Conservation (phyloP, 1,140 invertebrate species). For the Mya arenaria region DNA sequence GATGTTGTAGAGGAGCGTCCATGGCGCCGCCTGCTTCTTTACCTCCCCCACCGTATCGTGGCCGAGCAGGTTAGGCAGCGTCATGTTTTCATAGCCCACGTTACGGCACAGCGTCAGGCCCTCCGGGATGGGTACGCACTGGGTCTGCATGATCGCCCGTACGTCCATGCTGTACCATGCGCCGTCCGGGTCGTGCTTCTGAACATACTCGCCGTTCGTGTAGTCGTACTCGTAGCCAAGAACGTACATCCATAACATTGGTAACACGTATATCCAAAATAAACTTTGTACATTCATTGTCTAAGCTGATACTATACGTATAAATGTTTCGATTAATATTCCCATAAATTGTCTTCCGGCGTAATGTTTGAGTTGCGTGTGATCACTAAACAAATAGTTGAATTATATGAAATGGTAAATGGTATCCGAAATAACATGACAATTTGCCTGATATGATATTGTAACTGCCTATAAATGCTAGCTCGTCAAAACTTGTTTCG, state of each 20-base stretch:
- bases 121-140: slow-evolving; percentile 85
- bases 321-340: too few relatives aligned
- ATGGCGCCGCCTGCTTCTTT: slow-evolving; percentile 84
- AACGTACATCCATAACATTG: not conserved
- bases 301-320: too few relatives aligned
- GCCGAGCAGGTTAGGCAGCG: slow-evolving; percentile 86
- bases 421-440: too few relatives aligned
- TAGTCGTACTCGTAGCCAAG: slow-evolving; percentile 35
- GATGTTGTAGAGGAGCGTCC: slow-evolving; percentile 85
- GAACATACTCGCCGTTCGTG: slow-evolving; percentile 20
- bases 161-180: slow-evolving; percentile 34
- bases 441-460: too few relatives aligned
- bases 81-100: slow-evolving; percentile 86
- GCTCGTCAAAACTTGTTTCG: too few relatives aligned
- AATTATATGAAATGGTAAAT: too few relatives aligned
- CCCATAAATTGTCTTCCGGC: too few relatives aligned
- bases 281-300: too few relatives aligned
- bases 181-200: slow-evolving; percentile 29
- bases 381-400: too few relatives aligned
- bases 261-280: too few relatives aligned
- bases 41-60: slow-evolving; percentile 86
- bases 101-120: slow-evolving; percentile 85
- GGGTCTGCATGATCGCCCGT: slow-evolving; percentile 71
- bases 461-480: too few relatives aligned
- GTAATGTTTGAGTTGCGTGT: too few relatives aligned